A percentile compares a stretch with the other conserved stretches of the same genome.
These are phyloP conservation scores for Synanthedon myopaeformis DNA, from an alignment of 2,888 invertebrate genomes.

Conservation along the genomic window DNA sequence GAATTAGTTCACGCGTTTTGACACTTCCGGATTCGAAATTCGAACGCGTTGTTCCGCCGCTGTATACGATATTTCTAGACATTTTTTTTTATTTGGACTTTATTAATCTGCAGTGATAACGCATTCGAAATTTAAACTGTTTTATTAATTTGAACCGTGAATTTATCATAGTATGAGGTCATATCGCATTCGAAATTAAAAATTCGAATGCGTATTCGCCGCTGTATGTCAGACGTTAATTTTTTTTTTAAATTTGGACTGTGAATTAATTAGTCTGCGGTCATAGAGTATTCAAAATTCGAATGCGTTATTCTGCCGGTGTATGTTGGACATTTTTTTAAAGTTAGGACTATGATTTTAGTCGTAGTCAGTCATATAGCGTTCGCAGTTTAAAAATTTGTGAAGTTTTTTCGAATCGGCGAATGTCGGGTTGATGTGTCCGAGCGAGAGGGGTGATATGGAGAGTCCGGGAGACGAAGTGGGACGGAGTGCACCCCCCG, in stretches of 20 bases:
- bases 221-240: too few relatives aligned
- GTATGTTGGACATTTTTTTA: too few relatives aligned
- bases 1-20: neutral
- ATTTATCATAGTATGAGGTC: neutral
- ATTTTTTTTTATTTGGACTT: too few relatives aligned
- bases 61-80: too few relatives aligned
- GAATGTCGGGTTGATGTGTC: conserved; percentile 60
- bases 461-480: conserved; percentile 64
- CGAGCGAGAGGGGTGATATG: conserved; percentile 58
- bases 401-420: conserved; percentile 51
- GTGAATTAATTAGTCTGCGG: too few relatives aligned
- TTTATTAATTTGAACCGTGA: neutral
- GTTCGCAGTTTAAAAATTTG: conserved; percentile 19
- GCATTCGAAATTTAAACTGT: neutral
- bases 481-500: conserved; percentile 53
- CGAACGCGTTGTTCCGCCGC: neutral
- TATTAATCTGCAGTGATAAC: too few relatives aligned
- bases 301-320: conserved; percentile 1
- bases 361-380: neutral
- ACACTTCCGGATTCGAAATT: conserved; percentile 1
- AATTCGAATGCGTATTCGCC: conserved; percentile 1
- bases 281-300: neutral
- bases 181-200: conserved; percentile 1
- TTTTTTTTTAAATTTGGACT: too few relatives aligned
- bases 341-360: too few relatives aligned